A percentile compares a stretch with the other conserved stretches of the same genome.
Evolutionary conservation across 2,888 invertebrate species (phyloP).

Genomic region (Melikaiella ostensackeni): DNA sequence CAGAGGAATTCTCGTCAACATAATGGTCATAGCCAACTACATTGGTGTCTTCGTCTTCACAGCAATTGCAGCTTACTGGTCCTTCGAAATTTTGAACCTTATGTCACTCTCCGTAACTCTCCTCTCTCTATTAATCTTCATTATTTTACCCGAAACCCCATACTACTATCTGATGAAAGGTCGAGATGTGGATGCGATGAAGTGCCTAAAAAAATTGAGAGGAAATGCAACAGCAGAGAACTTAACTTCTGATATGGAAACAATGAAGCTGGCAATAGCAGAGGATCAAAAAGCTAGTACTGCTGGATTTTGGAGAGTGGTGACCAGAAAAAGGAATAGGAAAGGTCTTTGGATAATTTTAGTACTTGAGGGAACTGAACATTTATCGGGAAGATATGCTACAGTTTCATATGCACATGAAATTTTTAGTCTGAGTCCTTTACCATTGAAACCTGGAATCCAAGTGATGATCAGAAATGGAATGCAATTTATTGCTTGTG

Average conservation of each 20-base stretch:
- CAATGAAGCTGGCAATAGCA: conserved; percentile 25
- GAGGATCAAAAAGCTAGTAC: conserved; percentile 29
- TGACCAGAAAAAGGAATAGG: conserved; percentile 1
- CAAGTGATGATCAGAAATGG: conserved; percentile 34
- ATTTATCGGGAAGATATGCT: conserved; percentile 25
- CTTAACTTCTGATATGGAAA: conserved; percentile 21
- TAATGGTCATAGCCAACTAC: conserved; percentile 35
- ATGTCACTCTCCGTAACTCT: conserved; percentile 19
- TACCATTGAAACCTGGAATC: conserved; percentile 16
- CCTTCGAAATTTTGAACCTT: conserved; percentile 14
- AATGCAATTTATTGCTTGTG: conserved; percentile 18
- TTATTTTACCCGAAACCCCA: conserved; percentile 20
- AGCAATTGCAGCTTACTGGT: conserved; percentile 32
- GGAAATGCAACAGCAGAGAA: background rate
- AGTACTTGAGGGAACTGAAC: conserved; percentile 29
- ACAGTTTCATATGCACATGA: conserved; percentile 4
- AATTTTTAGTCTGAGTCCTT: conserved; percentile 2
- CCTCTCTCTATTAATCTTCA: conserved; percentile 28
- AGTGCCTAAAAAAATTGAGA: conserved; percentile 22
- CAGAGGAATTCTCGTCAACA: conserved; percentile 32
- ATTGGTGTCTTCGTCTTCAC: conserved; percentile 30
- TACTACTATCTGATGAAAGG: conserved; percentile 23
- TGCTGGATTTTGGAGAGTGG: conserved; percentile 19
- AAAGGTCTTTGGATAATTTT: conserved; percentile 23
- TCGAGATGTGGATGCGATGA: conserved; percentile 19